Conservation (phyloP, 2,888 invertebrate genomes). For the Troides helena region DNA sequence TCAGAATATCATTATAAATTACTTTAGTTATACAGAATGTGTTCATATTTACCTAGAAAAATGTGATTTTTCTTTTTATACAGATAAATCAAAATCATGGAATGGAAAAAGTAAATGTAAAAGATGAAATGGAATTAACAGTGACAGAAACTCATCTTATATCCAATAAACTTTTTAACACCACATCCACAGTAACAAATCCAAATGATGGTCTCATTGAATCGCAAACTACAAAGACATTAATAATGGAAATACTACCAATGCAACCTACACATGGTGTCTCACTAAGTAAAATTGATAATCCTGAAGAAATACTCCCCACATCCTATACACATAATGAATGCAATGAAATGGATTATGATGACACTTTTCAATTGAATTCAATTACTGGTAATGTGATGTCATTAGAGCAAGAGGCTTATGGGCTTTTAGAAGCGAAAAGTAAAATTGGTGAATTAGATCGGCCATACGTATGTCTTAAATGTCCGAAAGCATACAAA, state of each 20-base stretch:
- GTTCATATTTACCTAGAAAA: background rate
- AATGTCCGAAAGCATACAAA: constrained; percentile 57
- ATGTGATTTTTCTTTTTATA: constrained; percentile 29
- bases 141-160: constrained; percentile 69
- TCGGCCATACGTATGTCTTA: constrained; percentile 43
- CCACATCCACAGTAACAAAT: constrained; percentile 61
- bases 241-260: constrained; percentile 68
- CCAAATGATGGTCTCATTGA: constrained; percentile 56
- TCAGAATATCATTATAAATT: background rate
- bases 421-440: constrained; percentile 56
- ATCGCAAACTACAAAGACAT: constrained; percentile 62
- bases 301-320: constrained; percentile 66
- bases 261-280: constrained; percentile 38
- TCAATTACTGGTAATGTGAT: constrained; percentile 69
- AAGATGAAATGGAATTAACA: constrained; percentile 56
- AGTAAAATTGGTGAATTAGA: constrained; percentile 37
- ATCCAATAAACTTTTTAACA: constrained; percentile 64
- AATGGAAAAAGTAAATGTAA: constrained; percentile 45
- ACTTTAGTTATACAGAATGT: background rate
- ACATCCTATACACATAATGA: constrained; percentile 43
- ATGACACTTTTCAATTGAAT: constrained; percentile 63
- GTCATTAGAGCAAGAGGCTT: constrained; percentile 68
- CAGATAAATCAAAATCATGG: constrained; percentile 40
- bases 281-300: constrained; percentile 44
- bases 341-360: constrained; percentile 40